Percentiles rank a stretch among this genome's conserved stretches.
Conservation (phyloP, 2,888 invertebrate species). For the Aporophyla lueneburgensis region DNA sequence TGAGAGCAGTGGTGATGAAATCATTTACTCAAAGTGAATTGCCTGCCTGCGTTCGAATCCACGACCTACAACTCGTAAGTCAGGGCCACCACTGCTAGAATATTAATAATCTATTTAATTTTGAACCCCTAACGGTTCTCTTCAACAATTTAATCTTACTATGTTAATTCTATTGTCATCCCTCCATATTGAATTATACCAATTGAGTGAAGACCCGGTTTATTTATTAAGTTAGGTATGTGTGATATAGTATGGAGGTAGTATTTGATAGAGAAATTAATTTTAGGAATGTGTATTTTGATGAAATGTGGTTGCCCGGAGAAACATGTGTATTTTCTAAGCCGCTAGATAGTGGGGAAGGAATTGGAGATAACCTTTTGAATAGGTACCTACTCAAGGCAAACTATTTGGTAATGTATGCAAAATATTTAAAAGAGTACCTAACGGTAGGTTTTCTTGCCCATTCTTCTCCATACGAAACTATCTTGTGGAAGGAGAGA, state of each 20-base stretch:
- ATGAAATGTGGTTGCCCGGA: constrained; percentile 9
- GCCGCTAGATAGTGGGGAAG: no score
- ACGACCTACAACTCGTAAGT: no score
- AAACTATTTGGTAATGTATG: no score
- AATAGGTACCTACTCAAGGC: not conserved
- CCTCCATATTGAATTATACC: constrained; percentile 47
- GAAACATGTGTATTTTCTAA: constrained; percentile 8
- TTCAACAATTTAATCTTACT: constrained; percentile 40
- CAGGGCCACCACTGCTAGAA: no score
- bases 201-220: not conserved
- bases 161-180: constrained; percentile 32
- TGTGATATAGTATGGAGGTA: not conserved
- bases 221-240: constrained; percentile 30
- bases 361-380: not conserved
- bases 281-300: constrained; percentile 22
- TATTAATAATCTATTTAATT: constrained; percentile 19
- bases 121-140: constrained; percentile 18
- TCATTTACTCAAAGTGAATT: no score
- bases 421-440: no score
- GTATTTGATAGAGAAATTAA: constrained; percentile 33
- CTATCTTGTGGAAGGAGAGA: no score
- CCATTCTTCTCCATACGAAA: no score
- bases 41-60: no score
- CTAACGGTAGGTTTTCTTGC: no score
- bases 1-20: no score